phyloP scores from a whole-genome alignment of 2,113 vertebrate genomes.

The zebrafish (Danio rerio) region GRCz12tu NC_133200.1:25634501-25635000 shows the following conservation, averaged over 20 bases:
- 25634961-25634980: no score
- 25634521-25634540: slow-evolving; percentile 48
- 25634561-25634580: slow-evolving; percentile 57
- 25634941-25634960: no score
- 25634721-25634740: neutral
- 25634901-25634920: no score
- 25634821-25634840: slow-evolving; percentile 26
- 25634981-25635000: no score
- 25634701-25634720: neutral
- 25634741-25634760: slow-evolving; percentile 4
- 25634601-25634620: slow-evolving; percentile 53
- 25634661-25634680: neutral
- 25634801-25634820: neutral
- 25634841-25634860: no score
- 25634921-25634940: no score
- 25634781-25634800: slow-evolving; percentile 6
- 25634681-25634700: slow-evolving; percentile 18
- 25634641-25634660: slow-evolving; percentile 6
- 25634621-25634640: slow-evolving; percentile 22
- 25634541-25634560: slow-evolving; percentile 53
- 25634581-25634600: slow-evolving; percentile 52
- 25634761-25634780: slow-evolving; percentile 27
- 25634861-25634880: no score
- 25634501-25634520: slow-evolving; percentile 47
- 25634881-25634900: no score